phyloP scores from a whole-genome alignment of 1,140 invertebrate species.

The Sipha flava region DNA sequence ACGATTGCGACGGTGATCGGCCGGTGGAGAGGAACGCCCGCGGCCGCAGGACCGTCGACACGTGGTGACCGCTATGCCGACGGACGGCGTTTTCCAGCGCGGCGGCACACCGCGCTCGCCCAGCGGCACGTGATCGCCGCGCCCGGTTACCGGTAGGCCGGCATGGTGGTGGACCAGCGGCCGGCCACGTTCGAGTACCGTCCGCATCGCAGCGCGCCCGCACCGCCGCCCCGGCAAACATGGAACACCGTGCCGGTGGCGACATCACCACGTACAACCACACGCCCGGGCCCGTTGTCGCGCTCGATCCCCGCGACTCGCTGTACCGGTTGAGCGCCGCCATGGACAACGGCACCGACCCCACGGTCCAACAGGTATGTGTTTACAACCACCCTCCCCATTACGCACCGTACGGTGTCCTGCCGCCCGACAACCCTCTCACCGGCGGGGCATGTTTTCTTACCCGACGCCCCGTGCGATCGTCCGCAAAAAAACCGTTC shows the following conservation, averaged over 20 bases:
- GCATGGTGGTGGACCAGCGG: background rate
- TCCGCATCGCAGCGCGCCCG: background rate
- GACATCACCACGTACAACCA: background rate
- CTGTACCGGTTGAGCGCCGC: background rate
- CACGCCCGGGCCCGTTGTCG: background rate
- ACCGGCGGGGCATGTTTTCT: no score
- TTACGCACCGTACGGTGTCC: no score
- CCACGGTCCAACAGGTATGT: constrained; percentile 16
- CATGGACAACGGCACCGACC: constrained; percentile 23
- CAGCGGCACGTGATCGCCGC: background rate
- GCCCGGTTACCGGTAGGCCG: background rate
- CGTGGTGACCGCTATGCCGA: no score
- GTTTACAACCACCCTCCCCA: no score
- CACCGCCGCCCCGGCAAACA: background rate
- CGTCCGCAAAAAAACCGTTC: no score
- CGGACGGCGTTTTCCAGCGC: no score
- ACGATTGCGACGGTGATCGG: no score
- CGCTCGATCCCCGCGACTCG: background rate
- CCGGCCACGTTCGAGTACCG: background rate
- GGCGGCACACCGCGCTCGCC: no score
- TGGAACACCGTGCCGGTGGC: background rate
- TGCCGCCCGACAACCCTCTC: no score
- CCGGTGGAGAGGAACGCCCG: no score
- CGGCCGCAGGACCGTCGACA: no score
- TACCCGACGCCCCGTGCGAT: no score